Evolutionary conservation across 2,113 vertebrate species (phyloP).

Genomic region (Pollachius pollachius): DNA sequence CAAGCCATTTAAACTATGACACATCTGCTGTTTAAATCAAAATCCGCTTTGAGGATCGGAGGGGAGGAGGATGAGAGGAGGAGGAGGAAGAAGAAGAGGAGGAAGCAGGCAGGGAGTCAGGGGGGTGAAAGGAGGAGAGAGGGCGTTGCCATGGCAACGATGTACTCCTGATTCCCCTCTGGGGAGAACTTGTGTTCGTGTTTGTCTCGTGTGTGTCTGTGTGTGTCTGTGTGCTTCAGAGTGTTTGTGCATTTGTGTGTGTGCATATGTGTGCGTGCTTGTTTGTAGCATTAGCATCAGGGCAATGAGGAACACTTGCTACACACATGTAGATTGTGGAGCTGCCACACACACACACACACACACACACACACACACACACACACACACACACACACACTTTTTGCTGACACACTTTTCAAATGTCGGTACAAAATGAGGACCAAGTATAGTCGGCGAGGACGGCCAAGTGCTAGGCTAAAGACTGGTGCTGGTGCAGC

Average conservation of each 20-base stretch:
- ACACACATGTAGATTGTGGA: no score
- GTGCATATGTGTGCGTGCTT: constrained; percentile 4
- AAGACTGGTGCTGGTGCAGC: no score
- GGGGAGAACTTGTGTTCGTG: neutral
- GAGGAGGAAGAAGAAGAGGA: constrained; percentile 3
- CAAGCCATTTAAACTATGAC: no score
- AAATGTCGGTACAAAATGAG: no score
- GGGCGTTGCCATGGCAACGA: constrained; percentile 6
- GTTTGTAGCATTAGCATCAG: neutral
- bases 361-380: no score
- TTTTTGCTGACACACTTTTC: no score
- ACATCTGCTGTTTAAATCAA: no score
- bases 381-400: no score
- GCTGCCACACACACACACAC: no score
- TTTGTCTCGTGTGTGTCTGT: neutral
- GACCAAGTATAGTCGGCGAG: no score
- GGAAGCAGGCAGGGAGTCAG: neutral
- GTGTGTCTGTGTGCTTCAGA: neutral
- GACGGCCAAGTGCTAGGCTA: no score
- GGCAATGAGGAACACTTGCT: no score
- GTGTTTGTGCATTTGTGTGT: neutral
- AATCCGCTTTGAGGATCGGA: neutral
- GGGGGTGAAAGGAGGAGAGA: neutral
- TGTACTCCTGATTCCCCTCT: constrained; percentile 3
- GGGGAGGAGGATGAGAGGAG: neutral